Conservation (phyloP, 1,140 invertebrate species). For the Drosophila hydei region DNA sequence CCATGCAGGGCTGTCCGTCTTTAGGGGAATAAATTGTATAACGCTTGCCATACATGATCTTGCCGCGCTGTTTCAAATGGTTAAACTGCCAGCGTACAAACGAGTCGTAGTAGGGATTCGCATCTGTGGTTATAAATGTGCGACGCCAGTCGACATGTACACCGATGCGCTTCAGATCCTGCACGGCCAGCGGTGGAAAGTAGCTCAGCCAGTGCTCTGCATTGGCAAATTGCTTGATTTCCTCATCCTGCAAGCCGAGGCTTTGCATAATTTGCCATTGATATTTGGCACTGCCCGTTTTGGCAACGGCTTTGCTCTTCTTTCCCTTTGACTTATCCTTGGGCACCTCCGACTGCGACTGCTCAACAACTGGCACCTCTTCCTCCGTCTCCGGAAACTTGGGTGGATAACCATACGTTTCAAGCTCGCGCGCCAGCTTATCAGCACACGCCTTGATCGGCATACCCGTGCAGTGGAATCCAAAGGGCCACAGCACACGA, state of each 20-base stretch:
- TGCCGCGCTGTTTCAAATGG: constrained; percentile 93
- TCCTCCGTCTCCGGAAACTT: constrained; percentile 90
- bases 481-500: constrained; percentile 97
- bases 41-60: constrained; percentile 98
- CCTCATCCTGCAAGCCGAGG: constrained; percentile 94
- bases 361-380: constrained; percentile 84
- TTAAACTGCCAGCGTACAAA: constrained; percentile 99
- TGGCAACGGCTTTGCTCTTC: constrained; percentile 99
- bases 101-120: constrained; percentile 98
- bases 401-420: constrained; percentile 96
- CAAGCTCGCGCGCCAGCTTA: constrained; percentile 97
- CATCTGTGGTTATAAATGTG: constrained; percentile 99
- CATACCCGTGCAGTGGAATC: constrained; percentile 99
- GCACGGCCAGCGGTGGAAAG: constrained; percentile 95
- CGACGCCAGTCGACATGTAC: constrained; percentile 98
- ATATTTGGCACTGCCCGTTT: constrained; percentile 94
- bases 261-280: constrained; percentile 99
- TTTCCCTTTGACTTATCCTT: constrained; percentile 99
- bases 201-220: constrained; percentile 96
- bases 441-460: constrained; percentile 99
- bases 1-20: constrained; percentile 99
- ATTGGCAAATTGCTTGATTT: constrained; percentile 97
- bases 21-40: constrained; percentile 98
- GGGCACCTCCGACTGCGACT: constrained; percentile 86
- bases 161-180: constrained; percentile 95